phyloP scores from a whole-genome alignment of 2,888 invertebrate species.

The Alloscopus bannaensis region DNA sequence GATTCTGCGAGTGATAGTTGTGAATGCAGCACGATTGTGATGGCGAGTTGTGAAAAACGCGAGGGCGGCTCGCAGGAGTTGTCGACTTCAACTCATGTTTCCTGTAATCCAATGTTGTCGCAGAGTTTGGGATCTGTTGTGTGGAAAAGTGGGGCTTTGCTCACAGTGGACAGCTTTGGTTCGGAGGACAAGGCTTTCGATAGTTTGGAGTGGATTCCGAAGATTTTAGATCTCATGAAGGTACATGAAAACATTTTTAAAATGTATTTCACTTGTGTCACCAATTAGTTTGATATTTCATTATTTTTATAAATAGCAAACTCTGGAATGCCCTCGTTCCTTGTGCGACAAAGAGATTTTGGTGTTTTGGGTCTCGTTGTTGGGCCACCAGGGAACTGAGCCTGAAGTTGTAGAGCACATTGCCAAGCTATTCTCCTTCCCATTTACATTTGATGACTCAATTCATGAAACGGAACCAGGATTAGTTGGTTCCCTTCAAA shows the following conservation, averaged over 20 bases:
- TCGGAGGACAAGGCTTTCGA: slow-evolving; percentile 81
- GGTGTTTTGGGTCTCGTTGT: slow-evolving; percentile 80
- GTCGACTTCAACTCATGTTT: slow-evolving; percentile 3
- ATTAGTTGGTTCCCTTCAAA: slow-evolving; percentile 74
- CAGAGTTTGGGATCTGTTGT: slow-evolving; percentile 23
- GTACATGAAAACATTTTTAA: slow-evolving; percentile 76
- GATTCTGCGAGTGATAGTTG: no score
- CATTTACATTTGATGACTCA: slow-evolving; percentile 79
- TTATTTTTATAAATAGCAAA: slow-evolving; percentile 58
- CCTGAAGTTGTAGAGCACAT: slow-evolving; percentile 81
- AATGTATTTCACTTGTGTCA: neutral
- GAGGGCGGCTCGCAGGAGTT: slow-evolving; percentile 1
- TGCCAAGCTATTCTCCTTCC: slow-evolving; percentile 81
- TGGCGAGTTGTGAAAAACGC: slow-evolving; percentile 7
- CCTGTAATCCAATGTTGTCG: slow-evolving; percentile 24
- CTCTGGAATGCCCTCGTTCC: slow-evolving; percentile 66
- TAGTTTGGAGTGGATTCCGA: slow-evolving; percentile 91
- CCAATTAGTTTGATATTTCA: neutral
- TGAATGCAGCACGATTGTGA: slow-evolving; percentile 37
- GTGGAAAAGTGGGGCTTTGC: slow-evolving; percentile 70
- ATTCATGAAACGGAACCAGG: slow-evolving; percentile 77
- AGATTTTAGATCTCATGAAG: slow-evolving; percentile 86
- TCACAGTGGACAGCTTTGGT: slow-evolving; percentile 71
- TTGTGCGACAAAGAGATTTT: slow-evolving; percentile 75
- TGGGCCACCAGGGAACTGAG: slow-evolving; percentile 81